These are phyloP conservation scores for Aphidius gifuensis DNA, from an alignment of 1,140 invertebrate species.

Conservation along the genomic window DNA sequence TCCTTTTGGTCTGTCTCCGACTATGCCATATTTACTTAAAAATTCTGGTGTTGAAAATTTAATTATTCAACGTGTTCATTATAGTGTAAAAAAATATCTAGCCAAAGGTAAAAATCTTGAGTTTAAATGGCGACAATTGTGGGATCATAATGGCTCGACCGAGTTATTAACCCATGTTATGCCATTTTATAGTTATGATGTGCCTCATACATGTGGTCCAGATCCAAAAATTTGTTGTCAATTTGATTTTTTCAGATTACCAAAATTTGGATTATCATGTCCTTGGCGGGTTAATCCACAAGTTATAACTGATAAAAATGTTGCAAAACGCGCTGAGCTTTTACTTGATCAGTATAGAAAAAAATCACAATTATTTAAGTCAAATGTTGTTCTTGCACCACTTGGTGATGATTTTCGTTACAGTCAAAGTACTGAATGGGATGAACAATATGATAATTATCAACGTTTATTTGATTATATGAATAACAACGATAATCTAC, in stretches of 20 bases:
- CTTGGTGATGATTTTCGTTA: slow-evolving; percentile 98
- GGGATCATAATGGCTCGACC: slow-evolving; percentile 77
- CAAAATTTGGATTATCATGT: slow-evolving; percentile 77
- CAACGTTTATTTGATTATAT: slow-evolving; percentile 91
- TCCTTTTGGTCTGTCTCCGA: slow-evolving; percentile 89
- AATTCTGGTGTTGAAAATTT: slow-evolving; percentile 81
- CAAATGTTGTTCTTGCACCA: slow-evolving; percentile 84
- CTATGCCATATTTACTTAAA: slow-evolving; percentile 86
- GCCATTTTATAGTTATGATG: slow-evolving; percentile 98
- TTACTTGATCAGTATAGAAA: slow-evolving; percentile 95
- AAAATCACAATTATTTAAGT: slow-evolving; percentile 89
- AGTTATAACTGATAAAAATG: slow-evolving; percentile 78
- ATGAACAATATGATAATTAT: slow-evolving; percentile 91
- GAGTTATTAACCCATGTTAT: slow-evolving; percentile 96
- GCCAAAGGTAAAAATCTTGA: slow-evolving; percentile 81
- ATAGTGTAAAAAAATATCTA: slow-evolving; percentile 90
- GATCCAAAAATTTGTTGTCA: slow-evolving; percentile 96
- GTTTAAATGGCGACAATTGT: slow-evolving; percentile 92
- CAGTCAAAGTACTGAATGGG: slow-evolving; percentile 88
- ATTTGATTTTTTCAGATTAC: slow-evolving; percentile 94
- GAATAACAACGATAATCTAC: slow-evolving; percentile 75
- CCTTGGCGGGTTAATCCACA: slow-evolving; percentile 85
- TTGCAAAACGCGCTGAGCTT: slow-evolving; percentile 74
- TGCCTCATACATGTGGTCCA: slow-evolving; percentile 97
- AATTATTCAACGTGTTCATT: slow-evolving; percentile 93